Evolutionary conservation across 1,140 invertebrate species (phyloP).

Genomic region (Cecropterus lyciades): DNA sequence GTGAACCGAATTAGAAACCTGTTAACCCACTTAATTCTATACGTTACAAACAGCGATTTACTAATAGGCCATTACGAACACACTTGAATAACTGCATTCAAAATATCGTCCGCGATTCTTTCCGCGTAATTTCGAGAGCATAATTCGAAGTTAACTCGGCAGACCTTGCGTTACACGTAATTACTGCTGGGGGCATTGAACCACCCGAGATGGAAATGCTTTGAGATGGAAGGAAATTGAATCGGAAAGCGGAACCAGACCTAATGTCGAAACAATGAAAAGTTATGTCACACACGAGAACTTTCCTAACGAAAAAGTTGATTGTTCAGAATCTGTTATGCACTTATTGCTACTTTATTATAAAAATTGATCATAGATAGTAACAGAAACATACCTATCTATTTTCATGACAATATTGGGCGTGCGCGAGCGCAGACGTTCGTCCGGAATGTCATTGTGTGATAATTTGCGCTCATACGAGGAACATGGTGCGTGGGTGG

Average conservation of each 20-base stretch:
- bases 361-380: not conserved
- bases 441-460: slow-evolving; percentile 53
- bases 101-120: slow-evolving; percentile 30
- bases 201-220: slow-evolving; percentile 18
- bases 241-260: slow-evolving; percentile 29
- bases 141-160: slow-evolving; percentile 21
- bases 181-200: slow-evolving; percentile 22
- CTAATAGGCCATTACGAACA: slow-evolving; percentile 28
- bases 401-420: slow-evolving; percentile 30
- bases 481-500: slow-evolving; percentile 39
- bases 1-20: slow-evolving; percentile 30
- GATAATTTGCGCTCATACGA: slow-evolving; percentile 46
- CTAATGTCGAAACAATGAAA: slow-evolving; percentile 23
- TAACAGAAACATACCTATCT: slow-evolving; percentile 26
- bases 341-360: too few relatives aligned
- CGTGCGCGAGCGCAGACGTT: slow-evolving; percentile 30
- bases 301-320: slow-evolving; percentile 1
- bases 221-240: slow-evolving; percentile 25
- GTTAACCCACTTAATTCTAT: slow-evolving; percentile 25
- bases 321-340: too few relatives aligned
- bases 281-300: slow-evolving; percentile 15
- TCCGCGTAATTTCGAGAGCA: slow-evolving; percentile 28
- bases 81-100: slow-evolving; percentile 27
- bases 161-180: slow-evolving; percentile 18
- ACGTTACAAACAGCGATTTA: slow-evolving; percentile 14